Percentiles rank a stretch among this genome's conserved stretches.
These are phyloP conservation scores for Neosilurus mollespiculum DNA, from an alignment of 2,797 vertebrate genomes.

Conservation along the genomic window DNA sequence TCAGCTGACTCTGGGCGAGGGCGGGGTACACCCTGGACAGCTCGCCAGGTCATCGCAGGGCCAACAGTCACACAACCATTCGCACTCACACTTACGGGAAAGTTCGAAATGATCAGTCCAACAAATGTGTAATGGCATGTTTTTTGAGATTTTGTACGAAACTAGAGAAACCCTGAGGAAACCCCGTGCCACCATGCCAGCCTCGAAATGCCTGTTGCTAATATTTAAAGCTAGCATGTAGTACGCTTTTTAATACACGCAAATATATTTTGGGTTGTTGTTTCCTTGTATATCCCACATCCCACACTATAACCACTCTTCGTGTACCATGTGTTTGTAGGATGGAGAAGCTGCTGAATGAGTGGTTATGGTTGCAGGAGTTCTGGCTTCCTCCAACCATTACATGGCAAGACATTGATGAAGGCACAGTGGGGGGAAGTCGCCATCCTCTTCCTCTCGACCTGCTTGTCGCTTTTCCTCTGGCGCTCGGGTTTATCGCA, in stretches of 20 bases:
- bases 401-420: conserved; percentile 78
- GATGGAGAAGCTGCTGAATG: conserved; percentile 76
- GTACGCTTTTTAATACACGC: neutral
- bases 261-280: neutral
- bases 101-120: too few species aligned
- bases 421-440: conserved; percentile 56
- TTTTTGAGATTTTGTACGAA: too few species aligned
- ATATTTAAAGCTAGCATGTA: neutral
- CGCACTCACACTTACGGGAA: too few species aligned
- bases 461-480: conserved; percentile 76
- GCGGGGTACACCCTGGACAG: too few species aligned
- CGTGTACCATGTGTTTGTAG: conserved; percentile 54
- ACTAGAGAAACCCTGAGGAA: too few species aligned
- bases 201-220: neutral
- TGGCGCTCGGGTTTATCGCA: conserved; percentile 76
- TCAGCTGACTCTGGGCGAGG: too few species aligned
- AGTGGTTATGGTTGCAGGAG: conserved; percentile 82
- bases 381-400: conserved; percentile 84
- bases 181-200: neutral
- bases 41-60: too few species aligned
- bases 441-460: conserved; percentile 78
- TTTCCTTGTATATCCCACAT: neutral
- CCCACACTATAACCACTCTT: too few species aligned
- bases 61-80: too few species aligned
- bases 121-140: too few species aligned